Percentiles rank a stretch among this genome's conserved stretches.
phyloP scores from a whole-genome alignment of 2,113 vertebrate genomes.

The Calonectris borealis region DNA sequence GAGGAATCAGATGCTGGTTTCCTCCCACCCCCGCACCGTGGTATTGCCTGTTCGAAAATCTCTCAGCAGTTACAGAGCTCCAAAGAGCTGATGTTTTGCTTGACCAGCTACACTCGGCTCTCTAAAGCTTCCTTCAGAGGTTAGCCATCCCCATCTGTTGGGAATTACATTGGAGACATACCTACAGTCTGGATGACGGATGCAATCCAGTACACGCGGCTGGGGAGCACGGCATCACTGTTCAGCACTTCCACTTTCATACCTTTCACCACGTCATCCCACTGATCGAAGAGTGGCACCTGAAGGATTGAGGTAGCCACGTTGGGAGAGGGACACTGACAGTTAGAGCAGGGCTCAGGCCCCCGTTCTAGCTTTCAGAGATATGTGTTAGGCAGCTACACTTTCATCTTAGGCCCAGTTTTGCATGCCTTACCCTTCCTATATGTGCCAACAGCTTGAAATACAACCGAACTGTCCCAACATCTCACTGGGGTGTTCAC shows the following conservation, averaged over 20 bases:
- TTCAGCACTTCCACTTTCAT: conserved; percentile 96
- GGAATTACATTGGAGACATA: conserved; percentile 7
- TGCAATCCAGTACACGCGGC: conserved; percentile 96
- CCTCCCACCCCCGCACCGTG: accelerated
- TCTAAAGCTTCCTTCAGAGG: not conserved
- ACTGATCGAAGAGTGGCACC: conserved; percentile 89
- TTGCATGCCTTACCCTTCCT: not conserved
- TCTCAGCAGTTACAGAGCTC: not conserved
- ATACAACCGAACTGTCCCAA: not conserved
- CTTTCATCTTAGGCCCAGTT: not conserved
- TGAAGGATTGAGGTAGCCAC: conserved; percentile 41
- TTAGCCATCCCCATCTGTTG: not conserved
- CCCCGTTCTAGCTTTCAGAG: not conserved
- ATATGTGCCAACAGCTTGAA: not conserved
- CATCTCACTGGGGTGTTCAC: not conserved
- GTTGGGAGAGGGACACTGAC: not conserved
- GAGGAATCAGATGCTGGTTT: not conserved
- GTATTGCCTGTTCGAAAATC: not conserved
- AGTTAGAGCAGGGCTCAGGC: not conserved
- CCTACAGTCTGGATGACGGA: conserved; percentile 87
- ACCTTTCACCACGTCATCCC: conserved; percentile 89
- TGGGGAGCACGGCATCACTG: conserved; percentile 87
- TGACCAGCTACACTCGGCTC: not conserved
- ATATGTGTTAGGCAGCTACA: not conserved
- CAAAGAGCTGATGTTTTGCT: not conserved